Evolutionary conservation across 2,888 invertebrate genomes (phyloP).

Genomic region (Mactromeris polynyma): DNA sequence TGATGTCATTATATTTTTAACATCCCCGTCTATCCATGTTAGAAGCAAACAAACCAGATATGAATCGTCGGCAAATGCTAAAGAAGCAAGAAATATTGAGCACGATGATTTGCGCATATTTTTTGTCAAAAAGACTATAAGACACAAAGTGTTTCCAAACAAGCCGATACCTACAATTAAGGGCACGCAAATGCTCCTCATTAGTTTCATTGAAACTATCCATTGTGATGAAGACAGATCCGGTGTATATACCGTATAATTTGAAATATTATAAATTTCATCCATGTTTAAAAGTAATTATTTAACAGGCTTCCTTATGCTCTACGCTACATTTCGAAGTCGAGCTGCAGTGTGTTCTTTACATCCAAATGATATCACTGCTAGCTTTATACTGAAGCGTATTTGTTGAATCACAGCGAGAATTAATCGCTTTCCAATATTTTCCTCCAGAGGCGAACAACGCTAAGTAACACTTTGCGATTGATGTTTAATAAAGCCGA

Average conservation of each 20-base stretch:
- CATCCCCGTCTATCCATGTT: slow-evolving; percentile 75
- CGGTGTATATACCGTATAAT: neutral
- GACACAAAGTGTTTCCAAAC: slow-evolving; percentile 92
- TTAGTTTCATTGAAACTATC: slow-evolving; percentile 6
- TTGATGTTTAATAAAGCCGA: neutral
- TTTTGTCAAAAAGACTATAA: slow-evolving; percentile 92
- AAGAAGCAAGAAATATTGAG: slow-evolving; percentile 92
- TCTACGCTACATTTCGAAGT: neutral
- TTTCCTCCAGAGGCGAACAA: neutral
- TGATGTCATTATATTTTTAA: slow-evolving; percentile 75
- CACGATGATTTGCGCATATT: slow-evolving; percentile 92
- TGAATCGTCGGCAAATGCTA: slow-evolving; percentile 89
- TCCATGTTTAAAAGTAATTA: neutral
- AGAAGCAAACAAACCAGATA: slow-evolving; percentile 90
- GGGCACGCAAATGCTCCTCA: slow-evolving; percentile 88
- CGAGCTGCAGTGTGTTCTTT: neutral
- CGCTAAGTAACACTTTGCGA: neutral
- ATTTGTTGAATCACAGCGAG: neutral
- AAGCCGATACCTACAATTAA: slow-evolving; percentile 91
- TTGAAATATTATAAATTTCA: neutral
- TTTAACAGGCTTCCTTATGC: neutral
- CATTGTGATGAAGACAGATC: neutral
- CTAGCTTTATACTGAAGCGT: neutral
- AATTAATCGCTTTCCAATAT: neutral
- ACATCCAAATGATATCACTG: neutral